Base-by-base conservation (phyloP, 92 coral and sea anemone genomes). In the Siderastrea siderea region DNA sequence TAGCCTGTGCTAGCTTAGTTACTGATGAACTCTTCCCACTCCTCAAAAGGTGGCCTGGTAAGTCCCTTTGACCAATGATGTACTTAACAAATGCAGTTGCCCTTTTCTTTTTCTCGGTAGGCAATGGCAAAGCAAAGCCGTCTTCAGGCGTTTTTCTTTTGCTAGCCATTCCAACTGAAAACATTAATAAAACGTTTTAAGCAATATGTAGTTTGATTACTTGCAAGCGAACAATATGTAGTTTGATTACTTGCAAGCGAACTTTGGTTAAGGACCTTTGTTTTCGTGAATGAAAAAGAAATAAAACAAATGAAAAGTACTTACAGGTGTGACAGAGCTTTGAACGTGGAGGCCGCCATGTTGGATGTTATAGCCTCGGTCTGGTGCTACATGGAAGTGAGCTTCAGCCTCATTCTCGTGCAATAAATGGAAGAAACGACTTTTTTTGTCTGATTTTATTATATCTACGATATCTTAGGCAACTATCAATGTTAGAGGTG, bases 301-400 rank as follows among this genome's bases (percentile, higher is more conserved):
- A 14, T 14, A 57, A 57, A 57, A 8, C 0, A 14, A 57, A 57
- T 8, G 9, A 8, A 57, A 57, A 57, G 61, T 57, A 57, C 61
- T 78, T 50, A 7, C 51, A 43, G 46, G 43, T 26, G 38, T 26
- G 38, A 26, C 38, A 26, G 38, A 26, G 38, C 38, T 26, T 65
- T 15, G 73, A 58, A 67, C 59, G 68, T 17, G 75, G 75, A 75
- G 11, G 75, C 84, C 63, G 74, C 74, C 74, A 80, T 64, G 75
- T 80, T 64, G 62, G 65, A 66, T 80, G 84, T 59, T 81, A 77
- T 81, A 81, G 68, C 86, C 86, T 81, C 77, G 77, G 52, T 81
- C 71, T 83, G 52, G 71, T 45, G 87, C 87, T 83, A 83, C 87
- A 70, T 79, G 79, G 54, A 83, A 83, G 78, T 83, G 87, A 83